Conservation (phyloP, 2,797 vertebrate species). For the Allobates femoralis region DNA sequence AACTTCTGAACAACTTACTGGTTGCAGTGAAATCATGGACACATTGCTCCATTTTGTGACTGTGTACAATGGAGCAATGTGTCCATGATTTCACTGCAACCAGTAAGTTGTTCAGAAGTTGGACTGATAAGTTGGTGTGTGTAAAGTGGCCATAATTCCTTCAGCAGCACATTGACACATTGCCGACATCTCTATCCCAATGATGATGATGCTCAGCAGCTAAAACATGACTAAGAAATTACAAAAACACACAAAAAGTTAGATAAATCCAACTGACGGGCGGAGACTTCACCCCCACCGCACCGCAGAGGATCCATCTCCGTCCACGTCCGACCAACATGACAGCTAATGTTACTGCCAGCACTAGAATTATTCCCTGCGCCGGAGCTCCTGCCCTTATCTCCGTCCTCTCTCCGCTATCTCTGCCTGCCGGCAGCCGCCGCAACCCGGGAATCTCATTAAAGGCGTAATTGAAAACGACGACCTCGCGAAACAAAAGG, state of each 20-base stretch:
- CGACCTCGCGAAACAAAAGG: conserved; percentile 73
- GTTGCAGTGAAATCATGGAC: too few species aligned
- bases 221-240: too few species aligned
- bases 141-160: too few species aligned
- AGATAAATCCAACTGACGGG: background rate
- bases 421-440: conserved; percentile 75
- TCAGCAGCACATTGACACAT: too few species aligned
- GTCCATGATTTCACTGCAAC: too few species aligned
- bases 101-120: too few species aligned
- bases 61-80: too few species aligned
- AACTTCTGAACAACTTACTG: too few species aligned
- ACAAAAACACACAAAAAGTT: background rate
- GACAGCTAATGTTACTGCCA: conserved; percentile 79
- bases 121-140: too few species aligned
- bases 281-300: conserved; percentile 66
- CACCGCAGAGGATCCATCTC: conserved; percentile 75
- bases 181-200: too few species aligned
- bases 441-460: conserved; percentile 83
- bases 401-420: conserved; percentile 76
- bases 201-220: too few species aligned
- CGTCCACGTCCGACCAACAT: conserved; percentile 77
- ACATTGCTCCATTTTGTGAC: too few species aligned
- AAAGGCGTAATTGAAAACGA: conserved; percentile 83
- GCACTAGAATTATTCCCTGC: conserved; percentile 80
- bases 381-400: conserved; percentile 77